These are phyloP conservation scores for Seira musarum DNA, from an alignment of 2,888 invertebrate species.

Conservation along the genomic window DNA sequence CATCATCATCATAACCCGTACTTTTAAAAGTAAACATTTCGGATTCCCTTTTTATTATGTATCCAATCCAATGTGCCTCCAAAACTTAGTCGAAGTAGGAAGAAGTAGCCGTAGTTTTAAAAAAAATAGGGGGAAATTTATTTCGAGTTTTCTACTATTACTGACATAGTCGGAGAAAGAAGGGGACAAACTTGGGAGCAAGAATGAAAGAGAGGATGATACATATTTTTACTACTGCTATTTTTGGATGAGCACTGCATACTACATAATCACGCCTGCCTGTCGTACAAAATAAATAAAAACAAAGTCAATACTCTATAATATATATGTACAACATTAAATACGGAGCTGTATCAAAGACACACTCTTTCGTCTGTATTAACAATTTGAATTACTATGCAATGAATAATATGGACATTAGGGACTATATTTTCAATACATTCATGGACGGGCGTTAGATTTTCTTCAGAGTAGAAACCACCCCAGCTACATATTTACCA, in stretches of 20 bases:
- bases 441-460: too few species aligned
- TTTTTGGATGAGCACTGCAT: conserved; percentile 58
- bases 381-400: neutral
- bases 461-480: too few species aligned
- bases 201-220: too few species aligned
- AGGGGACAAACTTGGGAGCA: too few species aligned
- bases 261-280: too few species aligned
- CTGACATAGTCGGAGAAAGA: neutral
- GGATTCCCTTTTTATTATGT: neutral
- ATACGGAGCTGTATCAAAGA: neutral
- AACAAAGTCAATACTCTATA: neutral
- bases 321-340: neutral
- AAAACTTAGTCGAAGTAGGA: neutral
- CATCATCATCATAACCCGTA: neutral
- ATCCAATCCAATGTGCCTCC: neutral
- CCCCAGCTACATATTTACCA: too few species aligned
- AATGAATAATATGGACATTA: too few species aligned
- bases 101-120: neutral
- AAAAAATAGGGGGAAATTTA: neutral
- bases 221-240: conserved; percentile 38
- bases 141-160: neutral
- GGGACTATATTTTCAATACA: too few species aligned
- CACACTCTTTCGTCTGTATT: neutral
- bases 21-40: neutral
- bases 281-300: too few species aligned